Evolutionary conservation across 37 sponge, comb jelly and placozoan species (phyloP).

Genomic region (Spongilla lacustris): DNA sequence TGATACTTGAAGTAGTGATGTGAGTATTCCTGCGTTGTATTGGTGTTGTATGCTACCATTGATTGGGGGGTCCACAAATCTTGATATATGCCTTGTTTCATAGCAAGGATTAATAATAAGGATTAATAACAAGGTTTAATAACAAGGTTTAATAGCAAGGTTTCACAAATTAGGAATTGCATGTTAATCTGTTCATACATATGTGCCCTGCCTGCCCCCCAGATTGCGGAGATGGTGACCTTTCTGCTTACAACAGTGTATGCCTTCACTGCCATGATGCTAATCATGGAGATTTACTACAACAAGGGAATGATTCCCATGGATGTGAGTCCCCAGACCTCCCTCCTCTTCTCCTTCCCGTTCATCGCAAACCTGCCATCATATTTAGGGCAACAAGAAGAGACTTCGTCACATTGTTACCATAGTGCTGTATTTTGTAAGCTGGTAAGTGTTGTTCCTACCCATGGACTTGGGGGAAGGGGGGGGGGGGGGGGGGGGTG

Average conservation of each 20-base stretch:
- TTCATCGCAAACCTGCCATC: neutral
- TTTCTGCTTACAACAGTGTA: slow-evolving; percentile 68
- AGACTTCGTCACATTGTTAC: slow-evolving; percentile 46
- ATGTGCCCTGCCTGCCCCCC: too few relatives aligned
- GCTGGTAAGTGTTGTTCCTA: slow-evolving; percentile 67
- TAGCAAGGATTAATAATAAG: too few relatives aligned
- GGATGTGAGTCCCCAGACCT: neutral
- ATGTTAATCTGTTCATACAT: too few relatives aligned
- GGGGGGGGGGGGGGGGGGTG: neutral
- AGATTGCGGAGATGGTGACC: slow-evolving; percentile 63
- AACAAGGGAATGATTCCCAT: slow-evolving; percentile 48
- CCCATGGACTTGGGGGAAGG: neutral
- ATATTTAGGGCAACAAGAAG: slow-evolving; percentile 55
- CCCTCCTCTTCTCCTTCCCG: neutral
- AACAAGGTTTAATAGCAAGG: too few relatives aligned
- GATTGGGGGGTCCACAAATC: too few relatives aligned
- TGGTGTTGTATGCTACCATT: too few relatives aligned
- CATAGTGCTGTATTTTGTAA: slow-evolving; percentile 44
- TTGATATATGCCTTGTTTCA: too few relatives aligned
- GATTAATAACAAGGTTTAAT: too few relatives aligned
- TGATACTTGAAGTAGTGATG: too few relatives aligned
- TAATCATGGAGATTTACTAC: slow-evolving; percentile 52
- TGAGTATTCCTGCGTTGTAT: too few relatives aligned
- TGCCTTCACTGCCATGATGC: slow-evolving; percentile 62
- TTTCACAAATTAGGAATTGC: too few relatives aligned